phyloP scores from a whole-genome alignment of 2,888 invertebrate species.

The Catocala sponsa region DNA sequence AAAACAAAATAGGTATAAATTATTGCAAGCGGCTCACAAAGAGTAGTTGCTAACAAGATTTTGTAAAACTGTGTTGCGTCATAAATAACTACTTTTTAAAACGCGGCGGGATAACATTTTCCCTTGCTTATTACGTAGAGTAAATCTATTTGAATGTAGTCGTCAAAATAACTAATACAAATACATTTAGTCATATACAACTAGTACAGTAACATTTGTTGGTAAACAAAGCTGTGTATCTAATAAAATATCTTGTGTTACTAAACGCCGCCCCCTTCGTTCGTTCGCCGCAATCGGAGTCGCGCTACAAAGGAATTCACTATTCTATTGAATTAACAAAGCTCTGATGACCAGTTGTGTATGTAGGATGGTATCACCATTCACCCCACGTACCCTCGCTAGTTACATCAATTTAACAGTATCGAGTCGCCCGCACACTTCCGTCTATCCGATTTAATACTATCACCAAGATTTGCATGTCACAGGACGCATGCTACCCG shows the following conservation, averaged over 20 bases:
- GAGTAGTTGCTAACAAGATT: neutral
- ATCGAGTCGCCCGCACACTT: slow-evolving; percentile 70
- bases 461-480: slow-evolving; percentile 87
- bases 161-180: too few species aligned
- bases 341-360: slow-evolving; percentile 60
- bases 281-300: slow-evolving; percentile 63
- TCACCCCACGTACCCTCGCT: slow-evolving; percentile 65
- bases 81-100: neutral
- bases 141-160: too few species aligned
- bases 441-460: slow-evolving; percentile 82
- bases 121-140: too few species aligned
- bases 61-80: slow-evolving; percentile 1
- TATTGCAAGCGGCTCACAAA: neutral
- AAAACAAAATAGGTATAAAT: neutral
- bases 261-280: slow-evolving; percentile 36
- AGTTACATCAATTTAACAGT: slow-evolving; percentile 79
- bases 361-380: slow-evolving; percentile 55
- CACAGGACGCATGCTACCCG: slow-evolving; percentile 75
- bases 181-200: too few species aligned
- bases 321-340: slow-evolving; percentile 75
- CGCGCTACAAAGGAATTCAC: slow-evolving; percentile 66
- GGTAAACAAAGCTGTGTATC: neutral
- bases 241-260: neutral
- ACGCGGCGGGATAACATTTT: too few species aligned
- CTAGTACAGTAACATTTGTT: too few species aligned